A percentile compares a stretch with the other conserved stretches of the same genome.
phyloP scores from a whole-genome alignment of 2,797 vertebrate species.

The Trachops cirrhosus region DNA sequence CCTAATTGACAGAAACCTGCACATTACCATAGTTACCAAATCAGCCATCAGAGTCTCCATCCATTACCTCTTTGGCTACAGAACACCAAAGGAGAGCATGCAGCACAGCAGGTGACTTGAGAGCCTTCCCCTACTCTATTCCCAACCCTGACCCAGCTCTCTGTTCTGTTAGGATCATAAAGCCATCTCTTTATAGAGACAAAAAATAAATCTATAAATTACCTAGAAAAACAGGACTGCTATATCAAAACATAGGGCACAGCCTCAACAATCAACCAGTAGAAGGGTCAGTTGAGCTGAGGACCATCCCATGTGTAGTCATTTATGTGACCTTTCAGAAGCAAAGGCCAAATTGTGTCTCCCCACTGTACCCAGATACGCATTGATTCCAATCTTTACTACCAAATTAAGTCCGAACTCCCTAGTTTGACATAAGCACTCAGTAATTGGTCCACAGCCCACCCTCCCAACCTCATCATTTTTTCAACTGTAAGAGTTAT shows the following conservation, averaged over 20 bases:
- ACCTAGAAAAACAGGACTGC: not conserved
- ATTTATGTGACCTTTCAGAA: not conserved
- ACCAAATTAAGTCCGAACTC: not conserved
- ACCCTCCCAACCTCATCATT: not conserved
- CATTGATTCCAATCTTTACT: not conserved
- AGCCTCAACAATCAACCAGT: not conserved
- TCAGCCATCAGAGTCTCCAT: not conserved
- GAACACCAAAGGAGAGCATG: not conserved
- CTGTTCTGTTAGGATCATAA: not conserved
- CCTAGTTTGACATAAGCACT: not conserved
- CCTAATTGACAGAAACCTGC: constrained; percentile 15
- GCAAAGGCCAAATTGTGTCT: not conserved
- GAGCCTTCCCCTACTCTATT: not conserved
- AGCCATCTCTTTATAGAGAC: not conserved
- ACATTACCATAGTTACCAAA: constrained; percentile 64
- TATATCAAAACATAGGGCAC: not conserved
- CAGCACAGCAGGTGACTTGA: not conserved
- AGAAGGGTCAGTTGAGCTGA: not conserved
- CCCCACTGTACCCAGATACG: not conserved
- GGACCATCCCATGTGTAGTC: not conserved
- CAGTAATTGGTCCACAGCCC: not conserved
- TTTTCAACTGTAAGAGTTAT: not conserved
- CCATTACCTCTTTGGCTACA: not conserved
- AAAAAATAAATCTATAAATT: not conserved
- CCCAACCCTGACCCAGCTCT: not conserved